phyloP scores from a whole-genome alignment of 37 sponge, comb jelly and placozoan genomes.

The Mnemiopsis leidyi region DNA sequence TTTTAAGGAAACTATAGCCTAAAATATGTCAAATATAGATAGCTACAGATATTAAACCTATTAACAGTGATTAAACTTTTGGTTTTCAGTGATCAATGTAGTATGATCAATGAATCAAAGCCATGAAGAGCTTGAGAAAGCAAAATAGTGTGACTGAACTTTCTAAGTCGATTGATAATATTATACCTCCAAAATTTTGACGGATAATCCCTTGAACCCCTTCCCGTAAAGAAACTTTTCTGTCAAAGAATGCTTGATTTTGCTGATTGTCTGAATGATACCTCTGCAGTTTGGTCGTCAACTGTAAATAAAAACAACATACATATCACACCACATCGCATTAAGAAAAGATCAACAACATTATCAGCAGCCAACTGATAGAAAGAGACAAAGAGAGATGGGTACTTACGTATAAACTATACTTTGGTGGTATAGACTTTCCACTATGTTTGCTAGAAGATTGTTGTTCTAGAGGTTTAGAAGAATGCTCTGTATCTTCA shows the following conservation, averaged over 20 bases:
- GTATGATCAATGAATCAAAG: not conserved
- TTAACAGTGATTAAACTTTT: no score
- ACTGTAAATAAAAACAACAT: not conserved
- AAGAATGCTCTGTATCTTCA: not conserved
- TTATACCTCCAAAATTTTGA: constrained; percentile 32
- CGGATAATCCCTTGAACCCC: not conserved
- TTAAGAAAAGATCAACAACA: no score
- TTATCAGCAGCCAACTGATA: no score
- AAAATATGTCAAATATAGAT: not conserved
- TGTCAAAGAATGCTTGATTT: not conserved
- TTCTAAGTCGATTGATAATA: no score
- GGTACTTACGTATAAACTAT: not conserved
- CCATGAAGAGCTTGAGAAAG: not conserved
- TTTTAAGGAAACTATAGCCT: no score
- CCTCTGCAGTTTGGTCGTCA: not conserved
- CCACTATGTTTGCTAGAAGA: not conserved
- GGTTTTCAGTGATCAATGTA: no score
- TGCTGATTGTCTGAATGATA: not conserved
- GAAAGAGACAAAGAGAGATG: not conserved
- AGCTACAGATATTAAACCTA: not conserved
- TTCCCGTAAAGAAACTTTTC: not conserved
- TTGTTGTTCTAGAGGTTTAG: not conserved
- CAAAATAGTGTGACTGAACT: not conserved
- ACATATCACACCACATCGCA: no score
- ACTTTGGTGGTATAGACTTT: not conserved